Evolutionary conservation across 2,113 vertebrate species (phyloP).

Genomic region (Pedionomus torquatus): DNA sequence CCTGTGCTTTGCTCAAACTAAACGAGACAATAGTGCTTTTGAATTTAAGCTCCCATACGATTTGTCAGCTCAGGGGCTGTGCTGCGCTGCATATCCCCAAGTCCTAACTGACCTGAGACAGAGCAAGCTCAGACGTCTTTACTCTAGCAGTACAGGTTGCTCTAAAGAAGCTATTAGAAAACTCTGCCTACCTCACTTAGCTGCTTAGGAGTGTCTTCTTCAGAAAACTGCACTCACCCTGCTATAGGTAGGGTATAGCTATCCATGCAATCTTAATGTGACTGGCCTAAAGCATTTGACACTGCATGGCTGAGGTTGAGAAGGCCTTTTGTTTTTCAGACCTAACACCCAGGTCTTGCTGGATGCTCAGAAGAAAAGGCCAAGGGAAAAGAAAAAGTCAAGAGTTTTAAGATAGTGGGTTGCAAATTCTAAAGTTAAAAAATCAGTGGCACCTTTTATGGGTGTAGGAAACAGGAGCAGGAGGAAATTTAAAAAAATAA

Average conservation of each 20-base stretch:
- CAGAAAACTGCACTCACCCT: rapidly evolving
- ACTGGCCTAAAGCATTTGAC: not conserved
- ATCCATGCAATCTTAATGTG: not conserved
- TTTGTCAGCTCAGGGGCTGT: not conserved
- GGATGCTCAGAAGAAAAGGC: not conserved
- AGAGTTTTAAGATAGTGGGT: not conserved
- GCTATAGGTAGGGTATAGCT: not conserved
- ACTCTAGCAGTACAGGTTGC: not conserved
- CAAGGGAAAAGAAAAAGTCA: not conserved
- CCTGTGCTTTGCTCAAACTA: not conserved
- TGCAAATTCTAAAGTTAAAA: not conserved
- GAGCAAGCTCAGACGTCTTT: not conserved
- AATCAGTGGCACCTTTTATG: not conserved
- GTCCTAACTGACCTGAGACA: rapidly evolving
- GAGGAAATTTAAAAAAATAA: not conserved
- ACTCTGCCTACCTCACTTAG: not conserved
- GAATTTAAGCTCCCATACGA: not conserved
- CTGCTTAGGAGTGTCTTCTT: not conserved
- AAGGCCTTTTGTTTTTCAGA: not conserved
- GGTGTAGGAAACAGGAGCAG: not conserved
- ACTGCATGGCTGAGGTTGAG: not conserved
- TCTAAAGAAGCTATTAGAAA: not conserved
- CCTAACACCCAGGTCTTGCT: not conserved
- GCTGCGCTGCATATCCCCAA: rapidly evolving
- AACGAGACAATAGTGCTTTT: not conserved